Evolutionary conservation across 2,888 invertebrate genomes (phyloP), one percentile per base, ranked within the genome.

Genomic region (Dyspetes luteomarginatus): DNA sequence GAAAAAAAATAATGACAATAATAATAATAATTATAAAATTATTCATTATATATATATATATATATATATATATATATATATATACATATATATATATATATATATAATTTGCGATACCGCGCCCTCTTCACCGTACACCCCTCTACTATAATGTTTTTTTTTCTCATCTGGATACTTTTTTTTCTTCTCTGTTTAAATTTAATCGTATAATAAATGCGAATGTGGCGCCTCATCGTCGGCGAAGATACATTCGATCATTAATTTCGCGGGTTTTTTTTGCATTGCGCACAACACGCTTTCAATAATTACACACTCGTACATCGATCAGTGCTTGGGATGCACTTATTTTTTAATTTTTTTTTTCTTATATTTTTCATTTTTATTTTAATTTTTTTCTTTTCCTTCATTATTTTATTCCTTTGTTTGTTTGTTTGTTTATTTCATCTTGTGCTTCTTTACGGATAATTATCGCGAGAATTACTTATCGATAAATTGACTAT

Each of bases 401-500:
- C 28, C 7, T 9, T 69, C 30, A 28, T 17, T 68, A 68, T 43
- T 24, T 65, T 67, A 12, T 24, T 19, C 28, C n/a, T 62, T 72
- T 56, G 28, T 36, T n/a, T 45, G n/a, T 62, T n/a, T 48, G 22
- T 36, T 71, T 50, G 4, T 15, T 9, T 72, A 36, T 41, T 36
- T 76, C 58, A 62, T 64, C 62, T 64, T 72, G n/a, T n/a, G n/a
- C n/a, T 64, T 52, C 26, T 74, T 87, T 87, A 87, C 84, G 82
- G 85, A 86, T 88, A 86, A 87, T 85, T 83, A 85, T 86, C 85
- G 85, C 86, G 83, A 86, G 84, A 81, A 87, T 84, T 84, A 86
- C 87, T 88, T 86, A 88, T 84, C 88, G 87, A 88, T 91, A 89
- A 91, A 91, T 91, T 91, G 91, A 91, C 91, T 91, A 91, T n/a